Base-by-base conservation (phyloP, 2,888 invertebrate species). In the Alviniconcha strummeri region DNA sequence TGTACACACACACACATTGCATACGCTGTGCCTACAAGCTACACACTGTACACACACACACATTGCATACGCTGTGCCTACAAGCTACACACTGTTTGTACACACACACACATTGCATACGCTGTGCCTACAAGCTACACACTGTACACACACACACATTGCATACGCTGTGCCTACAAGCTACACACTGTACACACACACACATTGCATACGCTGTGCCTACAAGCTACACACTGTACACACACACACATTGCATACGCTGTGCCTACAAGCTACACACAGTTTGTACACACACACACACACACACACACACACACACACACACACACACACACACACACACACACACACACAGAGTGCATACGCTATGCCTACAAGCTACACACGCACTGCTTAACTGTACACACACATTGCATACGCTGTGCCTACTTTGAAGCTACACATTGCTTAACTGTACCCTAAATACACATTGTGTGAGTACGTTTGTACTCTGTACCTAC, bases 331-430 rank as follows among this genome's bases (percentile, higher is more conserved):
- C 60, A 60, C 60, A 13, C 72, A 72, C 36, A 72, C 72, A 72
- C 72, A 72, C 36, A 36, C 72, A 72, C 72, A 72, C 72, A 72
- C 72, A n/a, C n/a, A n/a, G n/a, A n/a, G n/a, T n/a, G n/a, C n/a
- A n/a, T n/a, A n/a, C n/a, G n/a, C n/a, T n/a, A n/a, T n/a, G n/a
- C n/a, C n/a, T n/a, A n/a, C n/a, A n/a, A n/a, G n/a, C n/a, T n/a
- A n/a, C n/a, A 72, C 17, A 4, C 72, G 4, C 15, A 1, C 64
- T n/a, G n/a, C n/a, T n/a, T n/a, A n/a, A n/a, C n/a, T n/a, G n/a
- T n/a, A 13, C 64, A 64, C 64, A 64, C 36, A 36, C 36, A 36
- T 36, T 36, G 36, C 36, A 36, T 36, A 36, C 36, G 36, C 36
- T 36, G 36, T 36, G 36, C 36, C 36, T 36, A 36, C 36, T n/a